phyloP scores from a whole-genome alignment of 2,797 vertebrate genomes.

The Cygnus olor region DNA sequence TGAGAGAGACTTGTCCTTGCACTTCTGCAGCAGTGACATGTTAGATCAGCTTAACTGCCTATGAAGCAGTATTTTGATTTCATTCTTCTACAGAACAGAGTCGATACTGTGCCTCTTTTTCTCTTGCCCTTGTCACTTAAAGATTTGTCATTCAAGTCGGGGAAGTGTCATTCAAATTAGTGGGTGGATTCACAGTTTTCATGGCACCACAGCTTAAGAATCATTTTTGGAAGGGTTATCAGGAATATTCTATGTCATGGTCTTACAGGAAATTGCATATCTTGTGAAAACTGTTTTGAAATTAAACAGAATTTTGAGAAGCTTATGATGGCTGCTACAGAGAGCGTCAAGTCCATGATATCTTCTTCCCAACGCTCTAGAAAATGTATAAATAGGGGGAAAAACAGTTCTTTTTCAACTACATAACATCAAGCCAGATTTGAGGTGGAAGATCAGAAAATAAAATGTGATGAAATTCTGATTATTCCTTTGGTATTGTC shows the following conservation, averaged over 20 bases:
- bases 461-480: background rate
- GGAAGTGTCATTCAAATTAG: background rate
- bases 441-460: background rate
- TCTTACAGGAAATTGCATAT: background rate
- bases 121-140: background rate
- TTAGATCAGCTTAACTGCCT: background rate
- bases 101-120: background rate
- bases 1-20: background rate
- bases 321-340: background rate
- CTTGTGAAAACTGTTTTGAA: background rate
- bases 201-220: background rate
- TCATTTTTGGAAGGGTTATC: background rate
- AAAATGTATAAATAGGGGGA: background rate
- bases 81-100: background rate
- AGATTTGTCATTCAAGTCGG: background rate
- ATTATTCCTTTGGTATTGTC: background rate
- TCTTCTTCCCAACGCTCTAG: background rate
- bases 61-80: background rate
- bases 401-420: background rate
- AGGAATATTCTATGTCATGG: background rate
- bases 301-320: conserved; percentile 21
- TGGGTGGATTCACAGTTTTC: background rate
- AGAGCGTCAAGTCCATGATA: background rate
- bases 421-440: background rate
- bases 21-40: background rate